A percentile compares a stretch with the other conserved stretches of the same genome.
phyloP scores from a whole-genome alignment of 2,113 vertebrate genomes.

The Oplegnathus fasciatus region DNA sequence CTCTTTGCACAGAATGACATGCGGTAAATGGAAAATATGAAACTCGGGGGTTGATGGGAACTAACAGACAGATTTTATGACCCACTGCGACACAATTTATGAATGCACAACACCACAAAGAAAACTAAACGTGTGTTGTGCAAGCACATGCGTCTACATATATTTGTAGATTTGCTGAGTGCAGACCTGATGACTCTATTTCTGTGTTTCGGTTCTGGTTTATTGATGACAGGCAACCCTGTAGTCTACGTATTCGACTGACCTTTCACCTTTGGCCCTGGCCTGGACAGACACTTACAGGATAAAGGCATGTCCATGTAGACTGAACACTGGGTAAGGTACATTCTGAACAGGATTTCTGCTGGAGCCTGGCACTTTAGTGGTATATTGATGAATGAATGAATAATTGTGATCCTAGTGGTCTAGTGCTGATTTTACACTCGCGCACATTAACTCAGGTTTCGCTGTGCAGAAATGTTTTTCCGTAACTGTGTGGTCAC shows the following conservation, averaged over 20 bases:
- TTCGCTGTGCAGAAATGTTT: not conserved
- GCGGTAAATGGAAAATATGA: slow-evolving; percentile 40
- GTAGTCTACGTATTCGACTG: not conserved
- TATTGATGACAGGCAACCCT: slow-evolving; percentile 17
- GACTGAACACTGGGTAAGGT: not conserved
- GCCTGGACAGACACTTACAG: not conserved
- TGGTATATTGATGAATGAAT: not conserved
- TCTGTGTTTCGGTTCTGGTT: slow-evolving; percentile 24
- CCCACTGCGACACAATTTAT: not conserved
- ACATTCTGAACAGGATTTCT: not conserved
- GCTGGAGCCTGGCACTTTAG: no score
- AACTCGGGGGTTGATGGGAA: slow-evolving; percentile 14
- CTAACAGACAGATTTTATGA: slow-evolving; percentile 18
- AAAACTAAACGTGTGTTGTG: not conserved
- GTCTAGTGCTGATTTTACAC: not conserved
- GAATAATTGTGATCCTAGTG: not conserved
- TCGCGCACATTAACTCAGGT: not conserved
- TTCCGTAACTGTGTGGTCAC: not conserved
- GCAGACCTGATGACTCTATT: not conserved
- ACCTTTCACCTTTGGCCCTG: slow-evolving; percentile 32
- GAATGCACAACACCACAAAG: not conserved
- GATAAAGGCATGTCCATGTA: slow-evolving; percentile 11
- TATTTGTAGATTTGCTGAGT: slow-evolving; percentile 10
- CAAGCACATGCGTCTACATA: not conserved
- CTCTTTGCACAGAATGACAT: slow-evolving; percentile 37